Percentiles rank a stretch among this genome's conserved stretches.
phyloP scores from a whole-genome alignment of 2,113 vertebrate species.

The Xiphophorus hellerii region DNA sequence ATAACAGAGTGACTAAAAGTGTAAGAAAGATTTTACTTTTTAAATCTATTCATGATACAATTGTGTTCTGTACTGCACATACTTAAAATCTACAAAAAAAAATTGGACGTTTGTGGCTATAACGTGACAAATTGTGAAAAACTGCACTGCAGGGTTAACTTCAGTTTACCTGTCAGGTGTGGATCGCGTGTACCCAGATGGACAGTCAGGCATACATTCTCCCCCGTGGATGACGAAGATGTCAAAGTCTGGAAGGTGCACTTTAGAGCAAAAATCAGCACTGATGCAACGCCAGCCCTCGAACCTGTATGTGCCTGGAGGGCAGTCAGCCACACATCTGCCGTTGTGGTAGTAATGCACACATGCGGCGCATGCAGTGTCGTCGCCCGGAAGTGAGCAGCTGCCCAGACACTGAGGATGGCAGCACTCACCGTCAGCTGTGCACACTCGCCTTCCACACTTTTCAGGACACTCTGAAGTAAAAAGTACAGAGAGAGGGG shows the following conservation, averaged over 20 bases:
- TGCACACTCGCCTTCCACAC: slow-evolving; percentile 88
- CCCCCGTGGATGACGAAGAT: slow-evolving; percentile 91
- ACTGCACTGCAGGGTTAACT: not conserved
- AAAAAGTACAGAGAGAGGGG: not conserved
- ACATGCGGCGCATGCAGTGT: slow-evolving; percentile 89
- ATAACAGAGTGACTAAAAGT: too few relatives aligned
- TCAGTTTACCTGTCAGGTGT: slow-evolving; percentile 64
- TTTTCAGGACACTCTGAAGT: slow-evolving; percentile 88
- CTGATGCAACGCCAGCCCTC: slow-evolving; percentile 97
- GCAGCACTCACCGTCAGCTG: slow-evolving; percentile 87
- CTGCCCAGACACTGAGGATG: slow-evolving; percentile 95
- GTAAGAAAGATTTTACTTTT: too few relatives aligned
- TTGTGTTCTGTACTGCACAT: too few relatives aligned
- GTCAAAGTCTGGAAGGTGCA: slow-evolving; percentile 82
- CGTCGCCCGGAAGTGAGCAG: slow-evolving; percentile 84
- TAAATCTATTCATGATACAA: too few relatives aligned
- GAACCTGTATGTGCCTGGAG: slow-evolving; percentile 89
- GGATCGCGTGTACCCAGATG: slow-evolving; percentile 89
- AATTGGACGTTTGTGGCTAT: too few relatives aligned
- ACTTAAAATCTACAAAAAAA: too few relatives aligned
- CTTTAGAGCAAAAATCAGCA: slow-evolving; percentile 86
- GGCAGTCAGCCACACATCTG: slow-evolving; percentile 89
- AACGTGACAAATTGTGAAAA: too few relatives aligned
- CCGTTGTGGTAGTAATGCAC: slow-evolving; percentile 90
- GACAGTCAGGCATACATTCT: slow-evolving; percentile 93